Percentiles rank a stretch among this genome's conserved stretches.
phyloP scores from a whole-genome alignment of 2,888 invertebrate species.

The Sesia apiformis region DNA sequence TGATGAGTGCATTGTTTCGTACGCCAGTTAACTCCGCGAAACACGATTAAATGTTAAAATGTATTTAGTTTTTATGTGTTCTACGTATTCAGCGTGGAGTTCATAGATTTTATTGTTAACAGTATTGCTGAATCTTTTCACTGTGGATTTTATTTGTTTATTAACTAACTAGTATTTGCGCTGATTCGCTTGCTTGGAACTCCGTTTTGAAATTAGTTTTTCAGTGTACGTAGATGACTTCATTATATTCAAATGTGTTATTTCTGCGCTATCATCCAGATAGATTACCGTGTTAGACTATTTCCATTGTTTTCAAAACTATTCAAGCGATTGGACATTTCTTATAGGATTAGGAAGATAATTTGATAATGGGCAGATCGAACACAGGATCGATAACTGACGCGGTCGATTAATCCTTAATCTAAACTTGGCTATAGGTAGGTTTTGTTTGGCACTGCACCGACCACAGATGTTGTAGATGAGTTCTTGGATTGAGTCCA shows the following conservation, averaged over 20 bases:
- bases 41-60: neutral
- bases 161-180: neutral
- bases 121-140: neutral
- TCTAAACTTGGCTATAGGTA: too few species aligned
- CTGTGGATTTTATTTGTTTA: neutral
- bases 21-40: conserved; percentile 12
- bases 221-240: too few species aligned
- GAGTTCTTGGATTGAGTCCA: too few species aligned
- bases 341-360: too few species aligned
- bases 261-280: neutral
- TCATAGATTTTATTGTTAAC: neutral
- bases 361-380: too few species aligned
- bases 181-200: neutral
- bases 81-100: neutral
- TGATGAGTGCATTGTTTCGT: conserved; percentile 34
- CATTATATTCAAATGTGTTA: neutral
- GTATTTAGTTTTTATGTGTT: conserved; percentile 7
- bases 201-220: neutral
- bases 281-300: too few species aligned
- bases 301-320: too few species aligned
- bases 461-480: too few species aligned
- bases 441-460: too few species aligned
- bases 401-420: too few species aligned
- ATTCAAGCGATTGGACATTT: too few species aligned
- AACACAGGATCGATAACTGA: too few species aligned